Conservation (phyloP, 2,113 vertebrate species). For the Pygoscelis adeliae region DNA sequence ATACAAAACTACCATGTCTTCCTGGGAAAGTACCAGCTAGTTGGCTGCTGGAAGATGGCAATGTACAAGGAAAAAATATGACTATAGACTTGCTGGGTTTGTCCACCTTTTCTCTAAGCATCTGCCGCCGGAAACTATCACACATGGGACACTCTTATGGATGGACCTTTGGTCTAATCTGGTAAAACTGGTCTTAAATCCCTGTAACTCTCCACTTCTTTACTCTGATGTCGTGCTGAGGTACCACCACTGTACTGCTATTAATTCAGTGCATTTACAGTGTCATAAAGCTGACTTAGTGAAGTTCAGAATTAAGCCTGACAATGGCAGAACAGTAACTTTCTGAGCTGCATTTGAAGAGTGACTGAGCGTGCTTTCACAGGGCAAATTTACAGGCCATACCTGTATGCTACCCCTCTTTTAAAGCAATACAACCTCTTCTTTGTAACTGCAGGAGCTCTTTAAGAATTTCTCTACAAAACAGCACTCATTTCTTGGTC, state of each 20-base stretch:
- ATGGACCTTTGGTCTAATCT: background rate
- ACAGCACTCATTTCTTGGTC: slow-evolving; percentile 24
- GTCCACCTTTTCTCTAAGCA: background rate
- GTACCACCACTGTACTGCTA: background rate
- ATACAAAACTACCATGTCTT: background rate
- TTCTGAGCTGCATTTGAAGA: background rate
- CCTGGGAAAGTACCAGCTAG: background rate
- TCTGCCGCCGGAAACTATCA: background rate
- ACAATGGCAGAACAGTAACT: slow-evolving; percentile 3
- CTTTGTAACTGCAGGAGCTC: slow-evolving; percentile 12
- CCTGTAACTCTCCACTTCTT: background rate
- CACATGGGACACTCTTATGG: background rate
- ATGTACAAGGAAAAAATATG: background rate
- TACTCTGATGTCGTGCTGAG: background rate
- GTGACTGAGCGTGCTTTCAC: background rate
- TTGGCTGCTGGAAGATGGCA: background rate
- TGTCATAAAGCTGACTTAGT: background rate
- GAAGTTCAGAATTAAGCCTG: background rate
- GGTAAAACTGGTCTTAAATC: background rate
- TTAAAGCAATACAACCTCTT: background rate
- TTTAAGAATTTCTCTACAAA: background rate
- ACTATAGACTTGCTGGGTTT: background rate
- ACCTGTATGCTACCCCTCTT: background rate
- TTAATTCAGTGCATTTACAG: slow-evolving; percentile 10
- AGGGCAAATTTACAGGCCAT: background rate